Evolutionary conservation across 2,888 invertebrate genomes (phyloP), one percentile per base, ranked within the genome.

Genomic region (Dryomyza anilis): DNA sequence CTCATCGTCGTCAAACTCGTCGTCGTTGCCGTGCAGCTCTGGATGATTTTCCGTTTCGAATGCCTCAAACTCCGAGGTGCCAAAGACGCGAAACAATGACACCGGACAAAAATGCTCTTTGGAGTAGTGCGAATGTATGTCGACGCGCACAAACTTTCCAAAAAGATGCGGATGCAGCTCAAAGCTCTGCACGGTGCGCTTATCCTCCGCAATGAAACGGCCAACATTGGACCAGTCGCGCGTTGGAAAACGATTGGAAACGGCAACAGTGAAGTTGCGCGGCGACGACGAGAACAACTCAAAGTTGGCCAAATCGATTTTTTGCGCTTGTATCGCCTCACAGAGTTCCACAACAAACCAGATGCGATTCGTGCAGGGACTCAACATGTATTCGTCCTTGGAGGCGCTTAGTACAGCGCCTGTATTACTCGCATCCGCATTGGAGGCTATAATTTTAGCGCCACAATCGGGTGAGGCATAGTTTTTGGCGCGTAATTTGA

Each of bases 291-390:
- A 98, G 84, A 99, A 99, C 66, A 99, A 85, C 84, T 99, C 99
- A 80, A 96, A 95, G 83, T 99, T 99, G 3, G 97, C 99, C 72
- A 99, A 85, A 76, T 98, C 97, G 68, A 99, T 91, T 84, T 92
- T 93, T 81, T 93, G 94, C 3, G 96, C 93, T 84, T 97, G 97
- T 68, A 99, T 93, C 3, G 97, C 94, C 80, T 99, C 99, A 85
- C 99, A 99, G 2, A 99, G 87, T 84, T 99, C 98, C 2, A 99
- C 93, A 29, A 98, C 91, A 83, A 99, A 95, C 96, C 97, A 96
- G 69, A 94, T 91, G 65, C 93, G 89, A 74, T 91, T 92, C 72
- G 91, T 94, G 83, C 99, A 99, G 1, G 96, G 93, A 81, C 97
- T 98, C 66, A 98, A 87, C 91, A 98, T 95, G 83, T 99, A 99